Evolutionary conservation across 2,113 vertebrate species (phyloP), one percentile per base, ranked within the genome.

Genomic region (Carassius gibelio): DNA sequence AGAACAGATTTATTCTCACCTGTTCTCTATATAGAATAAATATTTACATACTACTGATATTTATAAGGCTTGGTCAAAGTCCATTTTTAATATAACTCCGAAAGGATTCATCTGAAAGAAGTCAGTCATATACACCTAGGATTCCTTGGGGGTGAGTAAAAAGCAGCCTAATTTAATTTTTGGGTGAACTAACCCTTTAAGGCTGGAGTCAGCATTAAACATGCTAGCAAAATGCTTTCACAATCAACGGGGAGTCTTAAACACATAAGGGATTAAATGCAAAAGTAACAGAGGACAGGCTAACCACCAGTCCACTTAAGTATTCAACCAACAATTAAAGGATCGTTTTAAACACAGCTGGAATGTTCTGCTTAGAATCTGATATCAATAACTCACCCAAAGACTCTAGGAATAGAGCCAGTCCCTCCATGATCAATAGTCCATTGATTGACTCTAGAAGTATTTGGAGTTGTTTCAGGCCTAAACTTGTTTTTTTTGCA

Each of bases 361-460:
- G 75, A 86, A 84, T 79, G 83, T 89, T 89, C 89, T 88, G 86
- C 91, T 91, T 85, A 23, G 78, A 71, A 86, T 36, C 0, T 23
- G 8, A 79, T 85, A 91, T 94, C 93, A 87, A 93, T 92, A 87
- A 30, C 61, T 71, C 30, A 71, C 71, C 71, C 5, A 89, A 91
- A 75, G 87, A 83, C 91, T 86, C 87, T 30, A 82, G 89, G 38
- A 89, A 84, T 30, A 13, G 74, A 88, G 89, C 89, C 81, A 85
- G 87, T 90, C 80, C 86, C 68, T 59, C 84, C 62, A 83, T 82
- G 88, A 94, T 93, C 90, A 88, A 87, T 90, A 87, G 69, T 50
- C 66, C 88, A 93, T 92, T 85, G 91, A 92, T 80, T 83, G 8
- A 66, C 68, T 75, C 86, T 61, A 89, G 85, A 88, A 78, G 85